Evolutionary conservation across 2,113 vertebrate genomes (phyloP), one percentile per base, ranked within the genome.

Genomic region (Ascaphus truei): DNA sequence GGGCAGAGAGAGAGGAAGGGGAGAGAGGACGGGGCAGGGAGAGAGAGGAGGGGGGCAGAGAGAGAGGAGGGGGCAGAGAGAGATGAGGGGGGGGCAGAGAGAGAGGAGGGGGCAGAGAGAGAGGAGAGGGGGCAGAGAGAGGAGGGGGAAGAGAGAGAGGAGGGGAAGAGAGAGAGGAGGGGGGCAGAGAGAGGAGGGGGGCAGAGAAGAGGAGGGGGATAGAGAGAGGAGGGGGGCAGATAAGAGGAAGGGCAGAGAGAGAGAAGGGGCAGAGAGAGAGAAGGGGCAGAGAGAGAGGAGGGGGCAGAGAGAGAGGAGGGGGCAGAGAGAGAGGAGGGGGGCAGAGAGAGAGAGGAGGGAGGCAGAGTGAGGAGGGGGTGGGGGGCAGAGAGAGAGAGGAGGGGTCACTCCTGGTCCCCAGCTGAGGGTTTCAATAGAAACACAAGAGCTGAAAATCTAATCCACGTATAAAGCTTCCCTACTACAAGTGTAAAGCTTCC

Each of bases 1-100:
- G 37, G 52, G 13, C 39, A 7, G 8, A 60, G 15, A 79, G 79
- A 77, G 76, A 76, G 39, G 39, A 69, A 18, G 72, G 81, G 77
- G 72, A 69, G 36, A 61, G 53, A 62, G 63, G 22, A 66, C 68
- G 73, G 79, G 78, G 82, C 81, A 85, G 86, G 78, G 80, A 76
- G 77, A 81, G 72, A 67, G 76, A 79, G 76, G 66, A 64, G 48
- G 68, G 52, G 58, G 68, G 73, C 68, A 68, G 79, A 75, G 55
- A 76, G 74, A 76, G 71, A 68, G 72, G 68, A 48, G 4, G 25
- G 37, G 67, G 39, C 57, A 72, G 51, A 50, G 59, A 59, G 37
- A 57, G 58, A 9, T 0, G 47, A 36, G 26, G 45, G 33, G 53
- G 36, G 30, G 23, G 27, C 57, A 59, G 52, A 67, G 69, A 69